A percentile compares a stretch with the other conserved stretches of the same genome.
These are phyloP conservation scores for Nerophis ophidion DNA, from an alignment of 2,113 vertebrate species.

Conservation along the genomic window DNA sequence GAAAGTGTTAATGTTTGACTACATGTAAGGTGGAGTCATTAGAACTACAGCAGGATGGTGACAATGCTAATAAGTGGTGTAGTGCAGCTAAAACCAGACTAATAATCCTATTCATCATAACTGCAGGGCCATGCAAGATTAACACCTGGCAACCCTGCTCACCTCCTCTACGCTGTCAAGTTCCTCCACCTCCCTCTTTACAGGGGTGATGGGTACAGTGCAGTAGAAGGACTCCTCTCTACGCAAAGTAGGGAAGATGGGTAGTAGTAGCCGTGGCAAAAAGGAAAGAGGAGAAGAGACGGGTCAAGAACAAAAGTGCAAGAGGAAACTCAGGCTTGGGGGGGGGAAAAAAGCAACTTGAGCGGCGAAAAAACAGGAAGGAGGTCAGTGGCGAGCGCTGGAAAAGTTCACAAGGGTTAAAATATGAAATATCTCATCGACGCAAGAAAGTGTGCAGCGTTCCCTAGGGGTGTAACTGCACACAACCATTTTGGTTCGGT, in stretches of 20 bases:
- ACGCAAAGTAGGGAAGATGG: conserved; percentile 59
- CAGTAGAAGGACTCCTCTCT: conserved; percentile 88
- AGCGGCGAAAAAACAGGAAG: conserved; percentile 32
- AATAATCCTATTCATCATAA: background rate
- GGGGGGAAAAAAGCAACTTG: background rate
- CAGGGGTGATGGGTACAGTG: conserved; percentile 87
- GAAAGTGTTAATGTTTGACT: conserved; percentile 45
- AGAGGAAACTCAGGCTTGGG: conserved; percentile 30
- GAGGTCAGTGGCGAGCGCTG: conserved; percentile 21
- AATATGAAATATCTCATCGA: background rate
- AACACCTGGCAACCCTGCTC: conserved; percentile 70
- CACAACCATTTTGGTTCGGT: too few species aligned
- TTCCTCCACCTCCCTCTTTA: conserved; percentile 83
- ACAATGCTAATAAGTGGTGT: conserved; percentile 15
- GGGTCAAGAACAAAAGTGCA: conserved; percentile 2
- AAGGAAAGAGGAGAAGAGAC: conserved; percentile 34
- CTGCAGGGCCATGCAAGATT: conserved; percentile 43
- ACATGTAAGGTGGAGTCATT: conserved; percentile 40
- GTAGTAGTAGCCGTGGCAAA: conserved; percentile 30
- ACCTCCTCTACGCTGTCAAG: conserved; percentile 85
- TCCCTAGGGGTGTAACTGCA: too few species aligned
- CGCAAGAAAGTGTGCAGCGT: too few species aligned
- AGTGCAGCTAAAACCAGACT: conserved; percentile 3
- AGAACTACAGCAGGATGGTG: conserved; percentile 40
- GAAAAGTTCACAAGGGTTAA: conserved; percentile 18